These are phyloP conservation scores for Ichneumon xanthorius DNA, from an alignment of 2,888 invertebrate genomes.

Conservation along the genomic window DNA sequence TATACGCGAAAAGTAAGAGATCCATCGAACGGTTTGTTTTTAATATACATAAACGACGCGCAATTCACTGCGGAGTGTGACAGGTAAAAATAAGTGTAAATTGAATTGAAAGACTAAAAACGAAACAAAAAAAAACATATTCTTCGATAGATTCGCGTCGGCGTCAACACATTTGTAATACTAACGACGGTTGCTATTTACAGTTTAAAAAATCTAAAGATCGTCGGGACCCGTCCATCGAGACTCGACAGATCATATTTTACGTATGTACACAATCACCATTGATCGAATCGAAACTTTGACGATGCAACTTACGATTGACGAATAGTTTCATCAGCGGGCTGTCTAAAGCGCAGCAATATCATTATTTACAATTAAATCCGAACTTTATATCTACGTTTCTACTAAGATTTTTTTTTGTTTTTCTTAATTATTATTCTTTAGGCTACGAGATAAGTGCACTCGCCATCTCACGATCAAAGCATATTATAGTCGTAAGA, in stretches of 20 bases:
- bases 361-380: constrained; percentile 36
- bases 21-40: constrained; percentile 30
- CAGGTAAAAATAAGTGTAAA: constrained; percentile 38
- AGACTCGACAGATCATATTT: constrained; percentile 14
- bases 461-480: constrained; percentile 34
- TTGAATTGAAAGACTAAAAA: constrained; percentile 46
- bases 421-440: constrained; percentile 12
- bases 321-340: constrained; percentile 24
- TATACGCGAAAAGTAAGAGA: constrained; percentile 55
- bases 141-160: constrained; percentile 44
- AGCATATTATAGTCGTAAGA: neutral
- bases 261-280: constrained; percentile 31
- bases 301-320: constrained; percentile 27
- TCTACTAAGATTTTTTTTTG: constrained; percentile 13
- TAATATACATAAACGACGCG: constrained; percentile 52
- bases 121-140: constrained; percentile 6
- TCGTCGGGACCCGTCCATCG: constrained; percentile 22
- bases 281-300: constrained; percentile 25
- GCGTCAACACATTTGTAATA: constrained; percentile 45
- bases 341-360: constrained; percentile 8
- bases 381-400: constrained; percentile 18
- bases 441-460: constrained; percentile 40
- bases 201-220: constrained; percentile 46
- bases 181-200: constrained; percentile 54
- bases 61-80: constrained; percentile 24